phyloP scores from a whole-genome alignment of 1,140 invertebrate genomes.

The Latrodectus geometricus region DNA sequence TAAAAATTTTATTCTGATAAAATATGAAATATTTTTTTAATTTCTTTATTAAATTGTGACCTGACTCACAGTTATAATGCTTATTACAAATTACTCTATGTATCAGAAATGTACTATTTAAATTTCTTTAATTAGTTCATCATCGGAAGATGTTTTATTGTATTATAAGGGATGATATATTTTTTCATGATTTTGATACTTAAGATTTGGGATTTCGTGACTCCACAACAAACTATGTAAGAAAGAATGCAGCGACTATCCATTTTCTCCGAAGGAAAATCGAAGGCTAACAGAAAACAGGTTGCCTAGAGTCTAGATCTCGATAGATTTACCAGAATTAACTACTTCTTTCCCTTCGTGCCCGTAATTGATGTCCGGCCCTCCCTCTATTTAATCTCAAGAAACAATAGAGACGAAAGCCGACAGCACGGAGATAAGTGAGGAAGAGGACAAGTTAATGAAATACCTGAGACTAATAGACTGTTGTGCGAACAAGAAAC shows the following conservation, averaged over 20 bases:
- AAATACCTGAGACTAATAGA: slow-evolving; percentile 58
- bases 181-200: too few relatives aligned
- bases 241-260: neutral
- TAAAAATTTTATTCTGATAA: too few relatives aligned
- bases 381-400: slow-evolving; percentile 4
- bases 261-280: neutral
- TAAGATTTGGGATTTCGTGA: neutral
- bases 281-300: slow-evolving; percentile 31
- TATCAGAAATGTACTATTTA: too few relatives aligned
- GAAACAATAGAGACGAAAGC: neutral
- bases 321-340: neutral
- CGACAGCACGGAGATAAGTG: slow-evolving; percentile 25
- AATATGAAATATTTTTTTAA: too few relatives aligned
- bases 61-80: too few relatives aligned
- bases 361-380: slow-evolving; percentile 22
- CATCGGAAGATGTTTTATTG: too few relatives aligned
- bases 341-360: neutral
- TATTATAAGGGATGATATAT: too few relatives aligned
- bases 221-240: neutral
- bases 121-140: too few relatives aligned
- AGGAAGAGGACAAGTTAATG: slow-evolving; percentile 32
- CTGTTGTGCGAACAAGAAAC: neutral
- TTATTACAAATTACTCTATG: too few relatives aligned
- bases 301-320: slow-evolving; percentile 1
- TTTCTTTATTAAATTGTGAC: too few relatives aligned